These are phyloP conservation scores for Cactoblastis cactorum DNA, from an alignment of 2,888 invertebrate genomes.

Conservation along the genomic window DNA sequence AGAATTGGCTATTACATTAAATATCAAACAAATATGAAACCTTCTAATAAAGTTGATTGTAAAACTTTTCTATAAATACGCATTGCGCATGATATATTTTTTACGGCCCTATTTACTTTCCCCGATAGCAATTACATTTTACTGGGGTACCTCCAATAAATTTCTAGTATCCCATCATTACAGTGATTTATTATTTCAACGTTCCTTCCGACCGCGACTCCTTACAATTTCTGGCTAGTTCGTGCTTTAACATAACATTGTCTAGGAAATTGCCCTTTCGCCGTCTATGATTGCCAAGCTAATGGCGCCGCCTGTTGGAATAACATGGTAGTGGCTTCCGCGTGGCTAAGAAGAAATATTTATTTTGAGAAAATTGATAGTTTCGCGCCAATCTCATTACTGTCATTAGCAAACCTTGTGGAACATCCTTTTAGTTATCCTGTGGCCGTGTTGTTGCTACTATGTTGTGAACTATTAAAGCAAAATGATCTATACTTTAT, in stretches of 20 bases:
- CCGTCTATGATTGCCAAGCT: constrained; percentile 62
- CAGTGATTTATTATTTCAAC: constrained; percentile 64
- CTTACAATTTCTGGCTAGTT: constrained; percentile 55
- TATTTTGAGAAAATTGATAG: constrained; percentile 69
- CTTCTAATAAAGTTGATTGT: not conserved
- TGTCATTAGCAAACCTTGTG: constrained; percentile 47
- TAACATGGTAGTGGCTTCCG: constrained; percentile 67
- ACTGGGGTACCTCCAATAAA: constrained; percentile 15
- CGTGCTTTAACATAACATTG: constrained; percentile 61
- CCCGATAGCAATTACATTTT: not conserved
- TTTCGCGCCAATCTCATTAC: constrained; percentile 38
- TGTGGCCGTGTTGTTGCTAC: not conserved
- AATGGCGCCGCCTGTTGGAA: constrained; percentile 59
- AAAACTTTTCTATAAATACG: too few relatives aligned
- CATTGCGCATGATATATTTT: too few relatives aligned
- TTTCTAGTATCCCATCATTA: constrained; percentile 46
- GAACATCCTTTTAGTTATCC: constrained; percentile 26
- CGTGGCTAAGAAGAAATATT: constrained; percentile 59
- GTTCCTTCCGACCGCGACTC: constrained; percentile 56
- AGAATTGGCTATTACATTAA: too few relatives aligned
- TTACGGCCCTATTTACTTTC: not conserved
- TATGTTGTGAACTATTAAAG: not conserved
- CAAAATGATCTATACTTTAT: not conserved
- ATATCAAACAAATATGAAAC: not conserved
- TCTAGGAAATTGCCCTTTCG: constrained; percentile 68